Evolutionary conservation across 1,140 invertebrate genomes (phyloP).

Genomic region (Cryptotermes secundus): DNA sequence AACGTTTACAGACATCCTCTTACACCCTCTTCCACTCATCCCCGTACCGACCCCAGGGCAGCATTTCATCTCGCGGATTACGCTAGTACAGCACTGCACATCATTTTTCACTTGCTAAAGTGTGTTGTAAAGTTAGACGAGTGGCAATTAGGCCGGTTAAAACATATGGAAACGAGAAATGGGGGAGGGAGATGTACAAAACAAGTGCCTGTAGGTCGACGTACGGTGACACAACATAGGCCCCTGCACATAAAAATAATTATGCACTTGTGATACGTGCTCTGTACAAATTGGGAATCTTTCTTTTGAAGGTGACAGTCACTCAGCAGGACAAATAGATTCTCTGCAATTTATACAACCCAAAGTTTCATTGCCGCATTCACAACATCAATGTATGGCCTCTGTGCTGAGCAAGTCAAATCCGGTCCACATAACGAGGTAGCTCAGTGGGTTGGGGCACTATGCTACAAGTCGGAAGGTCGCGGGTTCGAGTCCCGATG

Average conservation of each 20-base stretch:
- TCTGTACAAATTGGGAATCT: no score
- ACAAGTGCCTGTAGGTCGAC: neutral
- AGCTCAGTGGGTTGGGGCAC: no score
- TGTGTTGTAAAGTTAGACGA: neutral
- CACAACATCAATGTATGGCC: no score
- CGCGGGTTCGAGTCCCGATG: no score
- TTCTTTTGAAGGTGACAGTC: neutral
- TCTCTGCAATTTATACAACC: no score
- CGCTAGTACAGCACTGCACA: neutral
- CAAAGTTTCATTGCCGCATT: no score
- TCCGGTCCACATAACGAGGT: no score
- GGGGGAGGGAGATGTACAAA: neutral
- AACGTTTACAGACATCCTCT: conserved; percentile 15
- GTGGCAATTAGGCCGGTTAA: neutral
- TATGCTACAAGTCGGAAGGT: no score
- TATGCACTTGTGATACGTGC: neutral
- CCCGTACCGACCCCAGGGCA: neutral
- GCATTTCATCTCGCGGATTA: conserved; percentile 33
- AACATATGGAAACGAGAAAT: neutral
- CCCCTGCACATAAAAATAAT: neutral
- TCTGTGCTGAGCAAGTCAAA: no score
- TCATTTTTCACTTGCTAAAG: neutral
- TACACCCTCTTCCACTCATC: conserved; percentile 27
- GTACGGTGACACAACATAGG: no score
- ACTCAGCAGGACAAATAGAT: no score